Evolutionary conservation across 2,113 vertebrate genomes (phyloP).

Genomic region (Hippocampus zosterae): DNA sequence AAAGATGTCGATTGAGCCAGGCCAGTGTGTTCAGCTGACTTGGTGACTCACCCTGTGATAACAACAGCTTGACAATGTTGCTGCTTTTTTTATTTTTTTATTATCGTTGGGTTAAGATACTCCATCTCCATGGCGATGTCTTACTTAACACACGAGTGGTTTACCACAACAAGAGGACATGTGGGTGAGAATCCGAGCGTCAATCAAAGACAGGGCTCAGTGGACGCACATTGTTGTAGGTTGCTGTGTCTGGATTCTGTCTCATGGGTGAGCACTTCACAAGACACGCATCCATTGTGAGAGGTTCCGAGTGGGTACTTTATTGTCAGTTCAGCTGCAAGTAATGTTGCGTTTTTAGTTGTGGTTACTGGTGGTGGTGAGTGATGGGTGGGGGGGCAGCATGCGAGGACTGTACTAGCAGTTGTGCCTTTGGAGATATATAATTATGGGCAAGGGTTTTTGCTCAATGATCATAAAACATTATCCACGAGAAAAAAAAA

Average conservation of each 20-base stretch:
- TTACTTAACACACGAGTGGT: conserved; percentile 53
- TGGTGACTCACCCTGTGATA: conserved; percentile 54
- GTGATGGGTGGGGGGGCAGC: background rate
- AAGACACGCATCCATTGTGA: background rate
- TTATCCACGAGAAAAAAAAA: too few relatives aligned
- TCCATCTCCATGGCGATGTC: conserved; percentile 66
- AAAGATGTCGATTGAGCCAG: conserved; percentile 8
- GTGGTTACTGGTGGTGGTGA: background rate
- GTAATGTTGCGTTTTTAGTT: background rate
- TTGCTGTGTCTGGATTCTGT: background rate
- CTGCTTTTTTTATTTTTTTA: conserved; percentile 55
- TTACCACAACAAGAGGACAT: conserved; percentile 26
- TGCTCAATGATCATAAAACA: too few relatives aligned
- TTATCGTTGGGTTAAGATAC: conserved; percentile 29
- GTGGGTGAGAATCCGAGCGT: conserved; percentile 25
- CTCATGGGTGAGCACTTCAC: background rate
- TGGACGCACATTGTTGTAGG: conserved; percentile 13
- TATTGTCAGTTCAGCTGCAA: background rate
- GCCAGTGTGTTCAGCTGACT: conserved; percentile 30
- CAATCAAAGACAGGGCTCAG: conserved; percentile 25
- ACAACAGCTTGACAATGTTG: conserved; percentile 36
- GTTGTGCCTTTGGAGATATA: background rate
- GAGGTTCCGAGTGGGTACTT: background rate
- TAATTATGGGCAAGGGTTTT: too few relatives aligned
- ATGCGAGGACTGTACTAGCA: background rate